These are phyloP conservation scores for Agrypnia vestita DNA, from an alignment of 1,140 invertebrate species.

Conservation along the genomic window DNA sequence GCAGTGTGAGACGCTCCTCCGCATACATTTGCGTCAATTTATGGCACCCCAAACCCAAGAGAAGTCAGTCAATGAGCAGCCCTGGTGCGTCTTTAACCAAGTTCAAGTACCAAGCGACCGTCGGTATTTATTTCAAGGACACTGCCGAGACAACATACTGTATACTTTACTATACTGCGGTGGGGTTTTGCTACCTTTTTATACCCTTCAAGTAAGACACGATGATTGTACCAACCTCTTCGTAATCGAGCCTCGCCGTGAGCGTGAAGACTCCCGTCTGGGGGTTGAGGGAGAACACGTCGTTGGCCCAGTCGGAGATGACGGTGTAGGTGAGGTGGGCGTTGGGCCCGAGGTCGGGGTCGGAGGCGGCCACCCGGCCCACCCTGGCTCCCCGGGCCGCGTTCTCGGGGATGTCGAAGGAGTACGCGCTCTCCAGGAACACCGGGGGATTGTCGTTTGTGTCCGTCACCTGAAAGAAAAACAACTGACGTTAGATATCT, in stretches of 20 bases:
- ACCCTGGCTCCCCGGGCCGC: conserved; percentile 85
- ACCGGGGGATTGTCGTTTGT: conserved; percentile 94
- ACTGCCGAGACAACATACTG: no score
- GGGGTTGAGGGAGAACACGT: conserved; percentile 93
- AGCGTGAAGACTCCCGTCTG: conserved; percentile 92
- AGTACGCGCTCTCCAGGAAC: conserved; percentile 89
- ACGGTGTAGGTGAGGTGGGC: conserved; percentile 91
- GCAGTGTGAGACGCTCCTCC: no score
- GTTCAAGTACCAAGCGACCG: no score
- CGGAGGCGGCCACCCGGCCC: conserved; percentile 86
- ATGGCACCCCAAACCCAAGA: no score
- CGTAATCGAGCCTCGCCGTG: conserved; percentile 92
- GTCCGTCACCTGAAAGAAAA: conserved; percentile 84
- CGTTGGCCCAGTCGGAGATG: conserved; percentile 94
- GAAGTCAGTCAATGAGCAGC: no score
- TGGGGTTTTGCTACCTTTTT: background rate
- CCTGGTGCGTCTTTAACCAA: no score
- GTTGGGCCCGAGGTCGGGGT: conserved; percentile 89
- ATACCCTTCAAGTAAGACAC: background rate
- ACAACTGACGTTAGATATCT: background rate
- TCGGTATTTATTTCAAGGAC: no score
- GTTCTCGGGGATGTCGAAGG: conserved; percentile 92
- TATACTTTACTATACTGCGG: no score
- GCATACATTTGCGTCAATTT: no score
- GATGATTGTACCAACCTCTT: conserved; percentile 80